These are phyloP conservation scores for Philantomba maxwellii DNA, from an alignment of 2,113 vertebrate genomes.

Conservation along the genomic window DNA sequence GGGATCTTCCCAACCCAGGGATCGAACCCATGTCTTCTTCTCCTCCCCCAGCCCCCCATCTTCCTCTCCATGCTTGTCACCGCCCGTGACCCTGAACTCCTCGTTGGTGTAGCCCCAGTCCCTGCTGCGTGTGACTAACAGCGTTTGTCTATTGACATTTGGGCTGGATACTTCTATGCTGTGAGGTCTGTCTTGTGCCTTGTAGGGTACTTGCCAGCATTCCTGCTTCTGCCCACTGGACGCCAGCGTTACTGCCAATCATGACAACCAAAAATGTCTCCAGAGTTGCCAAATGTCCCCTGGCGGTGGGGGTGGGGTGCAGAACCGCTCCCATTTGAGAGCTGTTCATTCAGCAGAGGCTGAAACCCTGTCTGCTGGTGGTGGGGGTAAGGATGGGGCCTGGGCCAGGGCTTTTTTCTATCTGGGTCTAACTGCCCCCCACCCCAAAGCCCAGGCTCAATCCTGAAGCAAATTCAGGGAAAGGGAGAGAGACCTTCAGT, in stretches of 20 bases:
- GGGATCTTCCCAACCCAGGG: background rate
- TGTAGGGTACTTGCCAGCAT: background rate
- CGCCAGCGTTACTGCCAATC: background rate
- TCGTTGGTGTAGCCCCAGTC: fast-evolving
- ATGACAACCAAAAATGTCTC: background rate
- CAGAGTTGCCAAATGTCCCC: background rate
- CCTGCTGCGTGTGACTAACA: background rate
- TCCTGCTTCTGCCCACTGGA: background rate
- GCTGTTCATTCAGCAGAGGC: background rate
- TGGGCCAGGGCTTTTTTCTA: background rate
- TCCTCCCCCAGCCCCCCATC: background rate
- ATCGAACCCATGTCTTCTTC: background rate
- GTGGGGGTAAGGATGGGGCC: background rate
- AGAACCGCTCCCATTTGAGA: background rate
- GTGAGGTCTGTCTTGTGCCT: background rate
- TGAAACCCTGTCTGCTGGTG: background rate
- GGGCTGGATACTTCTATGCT: background rate
- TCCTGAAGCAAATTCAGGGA: background rate
- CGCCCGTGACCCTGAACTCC: background rate
- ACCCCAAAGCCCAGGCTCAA: background rate
- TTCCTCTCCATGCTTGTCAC: background rate
- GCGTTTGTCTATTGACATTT: background rate
- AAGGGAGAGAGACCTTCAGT: background rate
- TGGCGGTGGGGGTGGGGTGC: background rate
- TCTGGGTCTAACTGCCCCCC: background rate